Base-by-base conservation (phyloP, 2,888 invertebrate species). In the Gymnosoma rotundatum region DNA sequence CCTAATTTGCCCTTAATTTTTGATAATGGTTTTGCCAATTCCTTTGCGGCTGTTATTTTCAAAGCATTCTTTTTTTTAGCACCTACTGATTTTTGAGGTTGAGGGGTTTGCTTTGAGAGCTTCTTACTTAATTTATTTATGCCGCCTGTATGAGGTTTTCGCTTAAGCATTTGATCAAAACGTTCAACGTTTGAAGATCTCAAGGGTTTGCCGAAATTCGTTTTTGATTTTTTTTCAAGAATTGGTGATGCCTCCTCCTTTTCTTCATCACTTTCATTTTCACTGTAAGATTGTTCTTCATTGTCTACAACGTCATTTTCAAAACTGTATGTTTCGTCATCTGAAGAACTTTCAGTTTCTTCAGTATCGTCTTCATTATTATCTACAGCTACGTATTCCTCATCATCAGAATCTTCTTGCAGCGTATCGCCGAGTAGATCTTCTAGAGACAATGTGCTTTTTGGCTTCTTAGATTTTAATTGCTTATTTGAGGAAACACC, bases 351-450 rank as follows among this genome's bases (percentile, higher is more conserved):
- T 0, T 85, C 86, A 60, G 78, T 83, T 1, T 79, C 86, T 32
- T 84, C 87, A n/a, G 81, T 73, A 45, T 79, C 80, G 16, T 66
- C 67, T 36, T 81, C 79, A 36, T 50, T 83, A 21, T 56, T 74
- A 9, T 60, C 42, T 18, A 72, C 66, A 8, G 78, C 87, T 63
- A 83, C 52, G 52, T 87, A 92, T 56, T 91, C 91, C 70, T 91
- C 92, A 85, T 91, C 92, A 6, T 89, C 90, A 1, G 91, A 89
- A 48, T 91, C 92, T 5, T 91, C 92, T 64, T 87, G 88, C 9
- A 91, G 83, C 8, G 92, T 91, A 12, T 85, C 89, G 18, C 89
- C 91, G 45, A 91, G 70, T 16, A 91, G 83, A 80, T 91, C 91
- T 72, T 89, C 87, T 5, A 91, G 67, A 60, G 88, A 72, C 0